A percentile compares a stretch with the other conserved stretches of the same genome.
These are phyloP conservation scores for Ostrea denselamellosa DNA, from an alignment of 1,140 invertebrate species.

Conservation along the genomic window DNA sequence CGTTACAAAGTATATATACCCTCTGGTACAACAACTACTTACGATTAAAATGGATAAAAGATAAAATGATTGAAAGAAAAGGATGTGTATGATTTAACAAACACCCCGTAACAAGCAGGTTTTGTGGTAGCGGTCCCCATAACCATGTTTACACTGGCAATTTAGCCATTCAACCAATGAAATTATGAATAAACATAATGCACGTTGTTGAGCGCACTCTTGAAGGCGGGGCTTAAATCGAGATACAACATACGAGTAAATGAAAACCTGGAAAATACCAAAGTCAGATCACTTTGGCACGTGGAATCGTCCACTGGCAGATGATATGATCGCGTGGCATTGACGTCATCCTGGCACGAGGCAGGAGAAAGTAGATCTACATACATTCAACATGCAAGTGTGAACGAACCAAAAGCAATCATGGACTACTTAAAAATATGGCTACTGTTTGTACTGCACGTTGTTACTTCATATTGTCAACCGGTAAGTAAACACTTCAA, in stretches of 20 bases:
- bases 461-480: background rate
- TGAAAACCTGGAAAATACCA: background rate
- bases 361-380: background rate
- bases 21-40: background rate
- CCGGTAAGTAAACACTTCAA: background rate
- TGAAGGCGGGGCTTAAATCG: background rate
- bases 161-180: background rate
- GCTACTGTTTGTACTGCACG: background rate
- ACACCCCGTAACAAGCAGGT: background rate
- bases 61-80: no score
- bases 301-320: background rate
- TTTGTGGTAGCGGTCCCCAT: background rate
- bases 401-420: background rate
- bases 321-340: constrained; percentile 28
- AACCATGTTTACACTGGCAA: background rate
- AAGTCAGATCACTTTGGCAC: constrained; percentile 28
- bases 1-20: background rate
- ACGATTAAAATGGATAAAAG: no score
- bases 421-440: background rate
- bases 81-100: background rate
- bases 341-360: background rate
- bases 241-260: background rate
- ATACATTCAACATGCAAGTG: background rate
- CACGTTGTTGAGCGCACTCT: constrained; percentile 3
- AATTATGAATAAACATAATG: constrained; percentile 5